Percentiles rank a stretch among this genome's conserved stretches.
phyloP scores from a whole-genome alignment of 2,888 invertebrate genomes.

The Stegophylla sp. region DNA sequence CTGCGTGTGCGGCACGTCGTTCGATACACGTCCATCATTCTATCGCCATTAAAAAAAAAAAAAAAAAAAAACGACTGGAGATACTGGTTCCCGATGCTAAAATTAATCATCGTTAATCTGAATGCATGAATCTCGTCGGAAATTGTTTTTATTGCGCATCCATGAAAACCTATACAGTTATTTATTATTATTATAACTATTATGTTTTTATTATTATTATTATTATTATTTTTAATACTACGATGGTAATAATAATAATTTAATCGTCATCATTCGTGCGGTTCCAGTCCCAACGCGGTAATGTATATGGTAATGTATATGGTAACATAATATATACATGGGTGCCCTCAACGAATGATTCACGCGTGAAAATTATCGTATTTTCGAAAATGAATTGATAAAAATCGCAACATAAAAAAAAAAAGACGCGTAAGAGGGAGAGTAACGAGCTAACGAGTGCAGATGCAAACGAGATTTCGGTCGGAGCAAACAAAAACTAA shows the following conservation, averaged over 20 bases:
- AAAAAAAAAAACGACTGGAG: constrained; percentile 18
- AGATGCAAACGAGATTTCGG: constrained; percentile 2
- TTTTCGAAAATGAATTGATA: neutral
- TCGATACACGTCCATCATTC: constrained; percentile 28
- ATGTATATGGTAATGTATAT: neutral
- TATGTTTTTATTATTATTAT: neutral
- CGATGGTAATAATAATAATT: constrained; percentile 37
- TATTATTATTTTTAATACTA: neutral
- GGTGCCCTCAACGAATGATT: constrained; percentile 4
- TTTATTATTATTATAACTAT: constrained; percentile 15
- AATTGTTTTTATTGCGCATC: constrained; percentile 34
- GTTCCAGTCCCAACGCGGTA: constrained; percentile 12
- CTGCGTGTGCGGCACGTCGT: constrained; percentile 22
- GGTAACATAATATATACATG: neutral
- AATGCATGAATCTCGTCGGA: constrained; percentile 29
- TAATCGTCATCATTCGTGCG: constrained; percentile 14
- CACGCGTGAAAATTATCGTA: neutral
- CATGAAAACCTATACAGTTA: constrained; percentile 31
- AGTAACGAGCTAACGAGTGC: neutral
- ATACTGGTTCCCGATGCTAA: constrained; percentile 40
- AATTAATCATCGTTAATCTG: constrained; percentile 52
- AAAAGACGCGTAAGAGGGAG: neutral
- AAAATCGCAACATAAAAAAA: neutral
- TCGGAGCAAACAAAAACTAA: neutral
- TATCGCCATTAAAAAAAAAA: constrained; percentile 19